Base-by-base conservation (phyloP, 1,140 invertebrate species). In the Aphaenogaster floridana region DNA sequence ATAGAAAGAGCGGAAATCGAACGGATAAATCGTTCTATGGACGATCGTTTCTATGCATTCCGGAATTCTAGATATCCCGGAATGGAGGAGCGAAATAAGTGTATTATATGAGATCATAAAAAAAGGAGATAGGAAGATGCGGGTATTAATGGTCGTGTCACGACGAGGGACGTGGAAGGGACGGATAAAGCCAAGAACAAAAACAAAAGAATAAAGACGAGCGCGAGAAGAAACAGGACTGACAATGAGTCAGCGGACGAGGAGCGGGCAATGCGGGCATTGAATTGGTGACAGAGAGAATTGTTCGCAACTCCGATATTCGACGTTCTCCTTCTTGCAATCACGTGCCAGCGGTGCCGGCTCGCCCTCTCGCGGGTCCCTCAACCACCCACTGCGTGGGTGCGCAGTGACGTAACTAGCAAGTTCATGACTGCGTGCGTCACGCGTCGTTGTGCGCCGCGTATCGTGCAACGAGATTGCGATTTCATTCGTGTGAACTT, bases 371-470 rank as follows among this genome's bases (percentile, higher is more conserved):
- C 17, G 54, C 42, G 52, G 39, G 28, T 68, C 54, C 64, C 39
- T 52, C 17, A 36, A 79, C 17, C 52, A 72, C 13, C 48, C 63
- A 69, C 8, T 11, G 36, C 34, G 52, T 69, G 21, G 66, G 42
- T 21, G 13, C 17, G 3, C 69, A 63, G 54, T 63, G 34, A 48
- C 54, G 69, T 84, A 84, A 63, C 54, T 45, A 83, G 28, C 8
- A 39, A n/a, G 3, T 8, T 81, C 45, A 8, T 15, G 9, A 50
- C 1, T 69, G 15, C 34, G 15, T 15, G 28, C 8, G 17, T 39
- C 42, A 45, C 42, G 42, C 42, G 42, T 45, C 8, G 0, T 8
- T 45, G 42, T 28, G 28, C 28, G 8, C 5, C 5, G 42, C 42
- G 42, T 45, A 45, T 45, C 42, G 42, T 45, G 42, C 42, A 45